Conservation (phyloP, 2,888 invertebrate species). For the Dimorphilus gyrociliatus region DNA sequence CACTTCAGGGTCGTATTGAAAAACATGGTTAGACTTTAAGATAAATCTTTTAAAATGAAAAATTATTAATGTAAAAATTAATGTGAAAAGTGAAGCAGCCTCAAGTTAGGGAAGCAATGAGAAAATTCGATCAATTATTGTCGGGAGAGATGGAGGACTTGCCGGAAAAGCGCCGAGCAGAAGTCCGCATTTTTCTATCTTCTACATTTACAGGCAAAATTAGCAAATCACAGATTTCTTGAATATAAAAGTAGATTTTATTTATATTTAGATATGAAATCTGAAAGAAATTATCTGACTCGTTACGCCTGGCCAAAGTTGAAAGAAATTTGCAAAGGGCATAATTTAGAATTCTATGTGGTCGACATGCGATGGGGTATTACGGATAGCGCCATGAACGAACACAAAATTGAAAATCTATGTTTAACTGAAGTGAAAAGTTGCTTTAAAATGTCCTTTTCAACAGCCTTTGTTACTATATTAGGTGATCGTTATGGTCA, state of each 20-base stretch:
- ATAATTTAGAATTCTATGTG: constrained; percentile 28
- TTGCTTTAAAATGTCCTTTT: constrained; percentile 25
- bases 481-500: constrained; percentile 9
- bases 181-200: constrained; percentile 27
- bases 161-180: constrained; percentile 21
- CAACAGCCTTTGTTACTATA: constrained; percentile 25
- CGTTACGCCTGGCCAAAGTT: constrained; percentile 20
- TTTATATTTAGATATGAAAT: constrained; percentile 22
- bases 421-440: constrained; percentile 27
- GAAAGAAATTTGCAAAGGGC: constrained; percentile 17
- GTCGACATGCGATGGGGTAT: constrained; percentile 35
- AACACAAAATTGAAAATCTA: constrained; percentile 25
- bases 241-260: background rate
- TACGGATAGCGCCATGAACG: constrained; percentile 29
- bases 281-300: constrained; percentile 25
- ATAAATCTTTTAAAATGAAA: too few species aligned
- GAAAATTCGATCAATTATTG: constrained; percentile 7
- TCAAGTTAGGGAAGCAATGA: constrained; percentile 5
- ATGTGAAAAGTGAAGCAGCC: too few species aligned
- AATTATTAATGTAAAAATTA: too few species aligned
- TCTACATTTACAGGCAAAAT: constrained; percentile 29
- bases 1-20: too few species aligned
- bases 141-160: constrained; percentile 17
- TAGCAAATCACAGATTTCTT: background rate
- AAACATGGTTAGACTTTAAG: too few species aligned